Conservation (phyloP, 2,888 invertebrate species). For the Auanema freiburgensis region DNA sequence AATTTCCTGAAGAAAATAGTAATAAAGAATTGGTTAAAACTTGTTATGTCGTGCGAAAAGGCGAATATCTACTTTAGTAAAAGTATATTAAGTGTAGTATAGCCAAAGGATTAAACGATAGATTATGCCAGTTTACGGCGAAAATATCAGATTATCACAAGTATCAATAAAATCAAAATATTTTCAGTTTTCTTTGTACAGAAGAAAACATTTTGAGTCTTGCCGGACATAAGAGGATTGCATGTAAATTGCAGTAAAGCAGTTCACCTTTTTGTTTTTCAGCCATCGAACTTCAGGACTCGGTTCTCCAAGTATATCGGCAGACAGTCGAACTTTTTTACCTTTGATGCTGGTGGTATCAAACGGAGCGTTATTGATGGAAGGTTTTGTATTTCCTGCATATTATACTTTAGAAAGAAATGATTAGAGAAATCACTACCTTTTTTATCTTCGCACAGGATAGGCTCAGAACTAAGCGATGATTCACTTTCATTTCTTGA, state of each 20-base stretch:
- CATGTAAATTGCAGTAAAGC: neutral
- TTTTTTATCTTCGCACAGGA: conserved; percentile 35
- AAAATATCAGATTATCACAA: no score
- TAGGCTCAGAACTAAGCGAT: conserved; percentile 34
- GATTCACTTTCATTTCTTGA: conserved; percentile 69
- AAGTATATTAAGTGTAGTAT: no score
- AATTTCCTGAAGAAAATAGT: conserved; percentile 28
- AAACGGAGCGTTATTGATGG: conserved; percentile 21
- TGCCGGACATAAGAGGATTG: no score
- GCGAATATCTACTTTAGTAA: no score
- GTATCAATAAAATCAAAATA: no score
- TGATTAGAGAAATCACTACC: conserved; percentile 29
- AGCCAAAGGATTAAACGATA: no score
- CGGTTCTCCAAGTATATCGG: conserved; percentile 79
- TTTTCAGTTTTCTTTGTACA: no score
- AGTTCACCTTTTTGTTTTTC: conserved; percentile 37
- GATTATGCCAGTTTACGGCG: no score
- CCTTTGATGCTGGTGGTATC: conserved; percentile 74
- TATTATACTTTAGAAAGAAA: neutral
- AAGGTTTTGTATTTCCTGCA: conserved; percentile 7
- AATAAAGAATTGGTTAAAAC: no score
- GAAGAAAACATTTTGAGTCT: no score
- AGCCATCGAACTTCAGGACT: conserved; percentile 77
- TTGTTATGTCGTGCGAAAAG: no score
- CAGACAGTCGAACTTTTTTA: conserved; percentile 75